Percentiles rank a stretch among this genome's conserved stretches.
These are phyloP conservation scores for Bombus waltoni DNA, from an alignment of 1,140 invertebrate genomes.

Conservation along the genomic window DNA sequence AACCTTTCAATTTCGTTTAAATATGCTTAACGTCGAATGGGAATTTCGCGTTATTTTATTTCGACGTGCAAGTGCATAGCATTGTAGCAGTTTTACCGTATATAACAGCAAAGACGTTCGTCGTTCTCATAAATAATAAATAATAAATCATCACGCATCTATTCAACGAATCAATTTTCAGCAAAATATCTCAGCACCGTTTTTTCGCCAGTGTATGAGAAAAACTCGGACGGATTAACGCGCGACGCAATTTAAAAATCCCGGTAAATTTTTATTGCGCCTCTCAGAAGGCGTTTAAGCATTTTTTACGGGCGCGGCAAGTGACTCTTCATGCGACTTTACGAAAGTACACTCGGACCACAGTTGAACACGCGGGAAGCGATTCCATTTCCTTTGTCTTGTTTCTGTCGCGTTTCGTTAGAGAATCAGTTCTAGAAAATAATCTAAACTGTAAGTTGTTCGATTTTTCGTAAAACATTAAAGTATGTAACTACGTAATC, in stretches of 20 bases:
- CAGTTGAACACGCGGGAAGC: neutral
- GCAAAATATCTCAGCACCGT: neutral
- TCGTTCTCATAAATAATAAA: no score
- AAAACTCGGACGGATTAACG: neutral
- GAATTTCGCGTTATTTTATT: neutral
- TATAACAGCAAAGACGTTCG: neutral
- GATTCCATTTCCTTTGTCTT: neutral
- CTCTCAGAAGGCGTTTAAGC: neutral
- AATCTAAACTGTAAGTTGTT: neutral
- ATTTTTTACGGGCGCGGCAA: neutral
- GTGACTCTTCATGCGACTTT: slow-evolving; percentile 2
- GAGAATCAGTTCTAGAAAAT: neutral
- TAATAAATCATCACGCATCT: neutral
- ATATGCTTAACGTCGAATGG: neutral
- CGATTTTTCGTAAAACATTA: no score
- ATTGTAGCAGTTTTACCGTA: neutral
- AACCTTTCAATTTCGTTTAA: neutral
- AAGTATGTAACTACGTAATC: no score
- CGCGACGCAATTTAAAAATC: neutral
- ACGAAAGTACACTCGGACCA: neutral
- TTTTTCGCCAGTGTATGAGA: no score
- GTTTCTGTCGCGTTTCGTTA: neutral
- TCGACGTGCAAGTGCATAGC: no score
- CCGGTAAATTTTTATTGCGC: neutral
- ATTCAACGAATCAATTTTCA: neutral